phyloP scores from a whole-genome alignment of 2,113 vertebrate genomes.

The Lepus americanus region DNA sequence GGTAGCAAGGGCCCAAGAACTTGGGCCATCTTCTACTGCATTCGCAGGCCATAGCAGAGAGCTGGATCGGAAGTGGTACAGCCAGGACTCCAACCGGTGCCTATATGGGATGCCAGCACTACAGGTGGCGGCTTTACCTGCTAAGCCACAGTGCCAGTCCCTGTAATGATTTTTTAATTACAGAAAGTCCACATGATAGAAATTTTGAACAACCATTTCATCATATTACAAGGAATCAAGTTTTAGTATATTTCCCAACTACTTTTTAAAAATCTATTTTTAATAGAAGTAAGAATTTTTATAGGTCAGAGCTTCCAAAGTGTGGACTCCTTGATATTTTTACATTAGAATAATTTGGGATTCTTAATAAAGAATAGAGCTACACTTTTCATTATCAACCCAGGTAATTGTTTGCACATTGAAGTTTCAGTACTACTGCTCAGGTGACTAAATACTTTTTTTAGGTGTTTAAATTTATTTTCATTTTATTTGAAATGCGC shows the following conservation, averaged over 20 bases:
- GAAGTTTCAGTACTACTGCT: neutral
- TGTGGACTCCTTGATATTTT: neutral
- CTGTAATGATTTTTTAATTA: neutral
- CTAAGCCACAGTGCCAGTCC: neutral
- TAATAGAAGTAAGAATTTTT: neutral
- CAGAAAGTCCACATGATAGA: constrained; percentile 16
- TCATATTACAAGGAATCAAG: neutral
- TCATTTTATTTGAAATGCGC: no score
- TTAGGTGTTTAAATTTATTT: no score
- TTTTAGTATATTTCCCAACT: constrained; percentile 26
- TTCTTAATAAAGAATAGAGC: neutral
- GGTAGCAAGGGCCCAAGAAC: no score
- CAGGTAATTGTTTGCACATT: neutral
- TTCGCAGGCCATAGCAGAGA: no score
- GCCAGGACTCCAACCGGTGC: no score
- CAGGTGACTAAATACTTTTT: neutral
- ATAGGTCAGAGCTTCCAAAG: neutral
- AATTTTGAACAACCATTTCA: neutral
- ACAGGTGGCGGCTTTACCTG: no score
- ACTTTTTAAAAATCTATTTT: neutral
- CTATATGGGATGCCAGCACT: no score
- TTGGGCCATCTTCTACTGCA: no score
- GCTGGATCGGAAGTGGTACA: no score
- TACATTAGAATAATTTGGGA: constrained; percentile 1
- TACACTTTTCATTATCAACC: neutral